Conservation (phyloP, 2,888 invertebrate genomes). For the Eumerus sabulonum region DNA sequence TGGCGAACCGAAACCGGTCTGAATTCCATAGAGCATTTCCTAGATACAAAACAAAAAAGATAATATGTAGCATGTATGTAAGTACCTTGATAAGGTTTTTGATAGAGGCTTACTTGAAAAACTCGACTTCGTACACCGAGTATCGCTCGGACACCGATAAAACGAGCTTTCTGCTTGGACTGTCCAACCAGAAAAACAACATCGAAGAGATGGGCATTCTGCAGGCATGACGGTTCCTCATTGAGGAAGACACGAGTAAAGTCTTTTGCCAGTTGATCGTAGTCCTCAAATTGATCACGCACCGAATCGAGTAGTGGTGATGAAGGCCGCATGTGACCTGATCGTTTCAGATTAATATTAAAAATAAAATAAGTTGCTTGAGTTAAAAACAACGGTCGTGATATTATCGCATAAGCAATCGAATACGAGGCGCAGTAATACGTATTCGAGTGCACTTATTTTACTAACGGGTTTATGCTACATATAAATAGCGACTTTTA, state of each 20-base stretch:
- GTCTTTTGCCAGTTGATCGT: constrained; percentile 95
- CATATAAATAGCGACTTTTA: no score
- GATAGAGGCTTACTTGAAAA: constrained; percentile 75
- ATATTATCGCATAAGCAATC: no score
- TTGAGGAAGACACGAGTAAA: constrained; percentile 94
- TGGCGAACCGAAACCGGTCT: constrained; percentile 94
- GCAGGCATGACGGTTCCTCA: constrained; percentile 87
- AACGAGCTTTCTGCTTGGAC: constrained; percentile 93
- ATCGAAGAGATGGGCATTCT: constrained; percentile 92
- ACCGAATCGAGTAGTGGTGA: constrained; percentile 95
- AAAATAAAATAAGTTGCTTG: neutral
- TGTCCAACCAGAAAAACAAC: constrained; percentile 95
- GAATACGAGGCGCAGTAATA: no score
- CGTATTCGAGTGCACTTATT: no score
- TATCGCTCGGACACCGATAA: constrained; percentile 94
- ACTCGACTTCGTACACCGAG: constrained; percentile 93
- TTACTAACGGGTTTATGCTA: no score
- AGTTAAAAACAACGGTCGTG: neutral
- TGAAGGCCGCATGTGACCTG: constrained; percentile 93
- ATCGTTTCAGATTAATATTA: neutral
- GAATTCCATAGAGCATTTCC: constrained; percentile 97
- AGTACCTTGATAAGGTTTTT: constrained; percentile 79
- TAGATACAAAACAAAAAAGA: constrained; percentile 80
- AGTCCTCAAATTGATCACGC: constrained; percentile 95
- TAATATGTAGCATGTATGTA: no score